Conservation (phyloP, 2,113 vertebrate genomes). For the Pangasianodon gigas region DNA sequence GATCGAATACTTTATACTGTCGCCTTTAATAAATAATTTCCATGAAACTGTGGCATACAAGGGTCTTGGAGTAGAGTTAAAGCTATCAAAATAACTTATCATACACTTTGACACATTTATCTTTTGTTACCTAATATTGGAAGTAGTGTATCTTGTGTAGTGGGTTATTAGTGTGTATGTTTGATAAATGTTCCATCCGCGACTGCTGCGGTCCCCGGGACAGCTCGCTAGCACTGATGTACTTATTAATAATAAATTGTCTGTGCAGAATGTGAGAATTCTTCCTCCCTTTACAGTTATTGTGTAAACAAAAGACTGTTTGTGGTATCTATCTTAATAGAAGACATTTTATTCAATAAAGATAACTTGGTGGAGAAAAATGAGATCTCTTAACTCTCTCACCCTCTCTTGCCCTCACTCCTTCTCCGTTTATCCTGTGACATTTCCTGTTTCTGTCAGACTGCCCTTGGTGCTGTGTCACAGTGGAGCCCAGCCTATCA, state of each 20-base stretch:
- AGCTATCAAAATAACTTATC: constrained; percentile 67
- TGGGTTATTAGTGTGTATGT: constrained; percentile 75
- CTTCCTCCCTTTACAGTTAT: constrained; percentile 77
- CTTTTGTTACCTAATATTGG: constrained; percentile 78
- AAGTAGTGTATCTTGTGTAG: constrained; percentile 78
- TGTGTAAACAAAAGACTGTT: constrained; percentile 78
- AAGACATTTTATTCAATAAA: constrained; percentile 82
- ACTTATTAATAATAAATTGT: constrained; percentile 84
- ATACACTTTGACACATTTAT: constrained; percentile 70
- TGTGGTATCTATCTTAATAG: constrained; percentile 81
- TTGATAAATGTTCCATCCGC: constrained; percentile 77
- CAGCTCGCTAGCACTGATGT: constrained; percentile 79
- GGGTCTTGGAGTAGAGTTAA: constrained; percentile 60
- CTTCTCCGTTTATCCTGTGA: constrained; percentile 46
- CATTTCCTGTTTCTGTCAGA: constrained; percentile 45
- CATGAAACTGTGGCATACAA: constrained; percentile 34
- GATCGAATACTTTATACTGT: constrained; percentile 18
- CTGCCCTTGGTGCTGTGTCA: constrained; percentile 48
- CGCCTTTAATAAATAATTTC: constrained; percentile 18
- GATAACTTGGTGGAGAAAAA: constrained; percentile 79
- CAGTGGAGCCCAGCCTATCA: constrained; percentile 33
- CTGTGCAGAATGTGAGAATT: constrained; percentile 76
- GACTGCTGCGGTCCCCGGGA: constrained; percentile 75
- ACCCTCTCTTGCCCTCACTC: constrained; percentile 55
- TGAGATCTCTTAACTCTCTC: constrained; percentile 63